Evolutionary conservation across 2,113 vertebrate species (phyloP).

Genomic region (Columbina picui): DNA sequence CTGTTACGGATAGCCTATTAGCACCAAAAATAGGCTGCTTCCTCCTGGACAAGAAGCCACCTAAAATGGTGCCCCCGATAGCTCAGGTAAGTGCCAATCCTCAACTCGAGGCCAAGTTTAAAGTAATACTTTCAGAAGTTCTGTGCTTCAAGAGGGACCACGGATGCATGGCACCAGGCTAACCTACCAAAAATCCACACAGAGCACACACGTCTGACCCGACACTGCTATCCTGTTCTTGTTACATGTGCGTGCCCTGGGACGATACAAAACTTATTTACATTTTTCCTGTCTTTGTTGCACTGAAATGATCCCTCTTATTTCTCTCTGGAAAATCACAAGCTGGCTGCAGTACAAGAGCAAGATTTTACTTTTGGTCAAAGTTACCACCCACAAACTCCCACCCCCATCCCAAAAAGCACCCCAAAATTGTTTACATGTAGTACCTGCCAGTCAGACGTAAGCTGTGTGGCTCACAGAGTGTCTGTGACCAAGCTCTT

Average conservation of each 20-base stretch:
- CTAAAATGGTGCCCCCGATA: conserved; percentile 56
- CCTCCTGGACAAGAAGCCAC: conserved; percentile 40
- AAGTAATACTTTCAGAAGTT: conserved; percentile 78
- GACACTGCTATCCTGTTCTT: conserved; percentile 9
- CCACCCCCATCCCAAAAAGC: conserved; percentile 51
- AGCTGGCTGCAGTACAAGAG: conserved; percentile 79
- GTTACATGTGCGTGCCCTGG: conserved; percentile 1
- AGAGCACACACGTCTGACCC: conserved; percentile 24
- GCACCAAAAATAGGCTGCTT: conserved; percentile 68
- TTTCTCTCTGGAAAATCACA: conserved; percentile 57
- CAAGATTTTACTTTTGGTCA: conserved; percentile 75
- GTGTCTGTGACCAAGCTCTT: conserved; percentile 54
- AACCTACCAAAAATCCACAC: conserved; percentile 57
- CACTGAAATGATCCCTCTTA: conserved; percentile 69
- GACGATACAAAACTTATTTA: conserved; percentile 58
- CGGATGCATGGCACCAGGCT: conserved; percentile 67
- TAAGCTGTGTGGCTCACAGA: conserved; percentile 56
- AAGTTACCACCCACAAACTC: conserved; percentile 61
- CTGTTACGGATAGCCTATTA: conserved; percentile 33
- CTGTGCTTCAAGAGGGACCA: conserved; percentile 82
- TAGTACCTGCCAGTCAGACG: conserved; percentile 70
- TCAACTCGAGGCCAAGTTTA: conserved; percentile 71
- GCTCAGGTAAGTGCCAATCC: conserved; percentile 75
- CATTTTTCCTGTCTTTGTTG: conserved; percentile 38
- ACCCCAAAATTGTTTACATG: conserved; percentile 56